Base-by-base conservation (phyloP, 2,888 invertebrate species). In the Lasioglossum oenotherae region DNA sequence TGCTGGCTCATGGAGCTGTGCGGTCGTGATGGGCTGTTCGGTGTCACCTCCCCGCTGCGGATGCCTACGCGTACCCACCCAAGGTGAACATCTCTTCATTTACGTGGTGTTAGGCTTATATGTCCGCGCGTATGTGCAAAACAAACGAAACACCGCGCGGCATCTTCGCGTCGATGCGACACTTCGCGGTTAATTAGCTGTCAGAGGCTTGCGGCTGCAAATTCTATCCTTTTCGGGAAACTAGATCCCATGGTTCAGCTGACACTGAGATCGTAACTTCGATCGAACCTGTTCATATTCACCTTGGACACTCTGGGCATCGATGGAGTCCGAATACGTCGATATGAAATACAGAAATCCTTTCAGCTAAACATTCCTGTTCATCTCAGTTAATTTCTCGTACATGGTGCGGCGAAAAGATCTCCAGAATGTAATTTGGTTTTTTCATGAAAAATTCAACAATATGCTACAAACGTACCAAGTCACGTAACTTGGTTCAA, bases 1-100 rank as follows among this genome's bases (percentile, higher is more conserved):
- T 96, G 96, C 94, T 97, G 96, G 94, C 97, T 98, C 96, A 98
- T 96, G 92, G 98, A 98, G 96, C 98, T 98, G 95, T 97, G 97
- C 88, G 98, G 98, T 95, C 98, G 96, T 92, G 98, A 98, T 87
- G 97, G 97, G 92, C 96, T 97, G 96, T 94, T 96, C 87, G 97
- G 97, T 88, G 98, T 98, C 91, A 97, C 97, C 94, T 97, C 97
- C 91, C 98, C 97, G 91, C 97, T 97, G 92, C 97, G 96, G 92
- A 97, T 96, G 95, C 97, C 97, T 97, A 96, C 86, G 89, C 91
- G 92, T 89, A 92, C 87, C 90, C 92, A 90, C 87, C 92, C 92
- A 92, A 90, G 88, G 87, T 93, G 88, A 93, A 90, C 88, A 90
- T 90, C 87, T 88, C 84, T 91, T 90, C 86, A 87, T 87, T 89